Evolutionary conservation across 2,113 vertebrate species (phyloP), one percentile per base, ranked within the genome.

Genomic region (Todiramphus chloris): DNA sequence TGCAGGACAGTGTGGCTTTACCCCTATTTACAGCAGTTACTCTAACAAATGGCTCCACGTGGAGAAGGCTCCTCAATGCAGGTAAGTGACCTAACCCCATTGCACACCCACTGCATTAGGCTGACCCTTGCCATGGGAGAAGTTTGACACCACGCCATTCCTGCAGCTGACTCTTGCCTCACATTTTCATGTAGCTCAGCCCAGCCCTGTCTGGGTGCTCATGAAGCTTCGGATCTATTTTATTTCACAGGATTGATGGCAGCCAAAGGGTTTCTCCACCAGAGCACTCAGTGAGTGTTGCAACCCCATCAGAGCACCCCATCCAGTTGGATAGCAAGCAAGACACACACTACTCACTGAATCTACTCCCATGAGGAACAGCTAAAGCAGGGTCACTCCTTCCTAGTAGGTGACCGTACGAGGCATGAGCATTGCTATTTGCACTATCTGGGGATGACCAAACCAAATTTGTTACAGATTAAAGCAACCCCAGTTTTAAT

Each of bases 311-410:
- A 18, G 27, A 72, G 31, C 31, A 74, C 27, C 72, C 53, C 53
- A 48, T 6, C 31, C n/a, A 25, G 27, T 10, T 48, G 58, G 67
- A 79, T 79, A 53, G 31, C 5, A 28, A 62, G 11, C 4, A 66
- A 3, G 6, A 12, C 35, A 31, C 1, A 1, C 0, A 0, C 7
- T 3, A 24, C 48, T 85, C 51, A 1, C 13, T 46, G 10, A 11
- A 19, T 10, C 64, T 44, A 0, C 10, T 92, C 15, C 12, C 60
- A 37, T 0, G 1, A 72, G 64, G n/a, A 80, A 21, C 37, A 90
- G 72, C 9, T 43, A 50, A 55, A 1, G 4, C 33, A 75, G 37
- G 50, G 20, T 46, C 30, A 23, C 21, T 55, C 51, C 56, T 33
- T 37, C 12, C 37, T 58, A 19, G 18, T 3, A n/a, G 35, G 46